Conservation (phyloP, 2,797 vertebrate species). For the Lagocephalus sceleratus region DNA sequence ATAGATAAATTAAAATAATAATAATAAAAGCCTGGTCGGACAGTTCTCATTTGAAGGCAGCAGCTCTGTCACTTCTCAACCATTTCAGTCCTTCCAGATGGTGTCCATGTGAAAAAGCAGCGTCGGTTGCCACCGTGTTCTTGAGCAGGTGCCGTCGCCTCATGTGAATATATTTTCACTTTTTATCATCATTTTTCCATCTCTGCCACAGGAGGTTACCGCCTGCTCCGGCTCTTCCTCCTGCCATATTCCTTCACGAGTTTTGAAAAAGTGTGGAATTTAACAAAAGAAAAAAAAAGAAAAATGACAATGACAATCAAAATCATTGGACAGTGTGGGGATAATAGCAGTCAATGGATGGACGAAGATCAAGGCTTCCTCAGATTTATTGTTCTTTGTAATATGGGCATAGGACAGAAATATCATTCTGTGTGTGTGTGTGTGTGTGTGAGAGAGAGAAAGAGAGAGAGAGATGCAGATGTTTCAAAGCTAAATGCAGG, state of each 20-base stretch:
- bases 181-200: constrained; percentile 8
- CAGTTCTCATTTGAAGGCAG: constrained; percentile 16
- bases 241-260: constrained; percentile 1
- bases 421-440: constrained; percentile 26
- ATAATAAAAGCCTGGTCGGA: neutral
- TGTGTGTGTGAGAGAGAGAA: constrained; percentile 21
- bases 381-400: constrained; percentile 61
- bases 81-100: constrained; percentile 38
- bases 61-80: constrained; percentile 34
- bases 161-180: constrained; percentile 30
- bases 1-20: too few relatives aligned
- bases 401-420: constrained; percentile 70
- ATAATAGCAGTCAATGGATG: constrained; percentile 1
- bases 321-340: neutral
- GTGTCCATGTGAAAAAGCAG: constrained; percentile 44
- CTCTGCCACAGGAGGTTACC: neutral
- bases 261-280: too few relatives aligned
- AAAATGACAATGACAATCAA: neutral
- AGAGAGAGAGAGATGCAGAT: constrained; percentile 51
- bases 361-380: constrained; percentile 66
- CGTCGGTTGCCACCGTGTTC: constrained; percentile 39
- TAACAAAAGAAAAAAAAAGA: neutral
- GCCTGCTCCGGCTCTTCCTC: neutral
- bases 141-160: constrained; percentile 40
- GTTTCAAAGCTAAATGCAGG: constrained; percentile 41